Evolutionary conservation across 2,888 invertebrate species (phyloP).

Genomic region (Oligia strigilis): DNA sequence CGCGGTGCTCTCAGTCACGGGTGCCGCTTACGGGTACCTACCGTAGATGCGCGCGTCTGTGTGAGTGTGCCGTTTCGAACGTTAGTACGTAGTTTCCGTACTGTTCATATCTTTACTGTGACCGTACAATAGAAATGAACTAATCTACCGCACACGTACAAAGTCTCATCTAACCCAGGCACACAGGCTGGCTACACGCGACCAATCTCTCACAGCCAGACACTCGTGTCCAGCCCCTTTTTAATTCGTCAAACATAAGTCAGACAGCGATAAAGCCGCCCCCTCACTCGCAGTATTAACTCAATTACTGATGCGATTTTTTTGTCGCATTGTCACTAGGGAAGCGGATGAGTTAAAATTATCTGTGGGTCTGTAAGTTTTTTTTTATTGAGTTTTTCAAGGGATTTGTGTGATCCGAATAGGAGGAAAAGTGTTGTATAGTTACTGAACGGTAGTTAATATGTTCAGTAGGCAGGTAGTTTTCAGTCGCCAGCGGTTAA

Average conservation of each 20-base stretch:
- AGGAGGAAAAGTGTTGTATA: background rate
- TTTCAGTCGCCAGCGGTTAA: background rate
- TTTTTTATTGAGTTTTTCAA: constrained; percentile 9
- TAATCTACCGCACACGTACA: constrained; percentile 21
- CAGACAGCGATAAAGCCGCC: constrained; percentile 74
- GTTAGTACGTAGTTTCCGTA: too few relatives aligned
- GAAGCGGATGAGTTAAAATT: constrained; percentile 47
- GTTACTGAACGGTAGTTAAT: background rate
- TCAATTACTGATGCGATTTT: constrained; percentile 77
- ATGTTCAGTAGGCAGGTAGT: background rate
- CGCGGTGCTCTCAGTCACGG: too few relatives aligned
- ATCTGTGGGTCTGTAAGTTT: constrained; percentile 23
- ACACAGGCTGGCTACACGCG: constrained; percentile 23
- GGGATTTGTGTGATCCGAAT: background rate
- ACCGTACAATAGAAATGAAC: constrained; percentile 4
- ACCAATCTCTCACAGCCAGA: constrained; percentile 54
- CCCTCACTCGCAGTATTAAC: constrained; percentile 75
- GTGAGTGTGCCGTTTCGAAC: too few relatives aligned
- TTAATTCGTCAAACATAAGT: constrained; percentile 87
- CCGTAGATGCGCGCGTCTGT: too few relatives aligned
- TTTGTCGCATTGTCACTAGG: constrained; percentile 67
- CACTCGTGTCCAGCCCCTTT: constrained; percentile 76
- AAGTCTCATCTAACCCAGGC: constrained; percentile 15
- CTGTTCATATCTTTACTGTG: too few relatives aligned
- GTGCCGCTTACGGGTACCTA: too few relatives aligned